Evolutionary conservation across 2,888 invertebrate species (phyloP).

Genomic region (Eutolmus rufibarbis): DNA sequence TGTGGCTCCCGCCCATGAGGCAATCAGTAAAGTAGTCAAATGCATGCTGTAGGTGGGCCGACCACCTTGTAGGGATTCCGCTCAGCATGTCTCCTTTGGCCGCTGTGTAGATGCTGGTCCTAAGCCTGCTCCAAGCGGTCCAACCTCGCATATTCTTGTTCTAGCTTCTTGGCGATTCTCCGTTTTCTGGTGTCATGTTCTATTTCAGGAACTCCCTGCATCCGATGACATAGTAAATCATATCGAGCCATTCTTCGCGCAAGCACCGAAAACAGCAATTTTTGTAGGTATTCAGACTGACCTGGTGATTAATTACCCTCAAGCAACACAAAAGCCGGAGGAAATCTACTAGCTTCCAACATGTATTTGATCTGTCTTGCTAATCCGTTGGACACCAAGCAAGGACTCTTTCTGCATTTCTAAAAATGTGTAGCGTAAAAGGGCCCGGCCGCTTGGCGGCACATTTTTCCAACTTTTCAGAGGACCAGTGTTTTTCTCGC

Average conservation of each 20-base stretch:
- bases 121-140: background rate
- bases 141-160: background rate
- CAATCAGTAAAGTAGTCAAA: background rate
- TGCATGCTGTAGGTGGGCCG: conserved; percentile 1
- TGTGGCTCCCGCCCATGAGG: background rate
- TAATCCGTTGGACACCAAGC: background rate
- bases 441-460: background rate
- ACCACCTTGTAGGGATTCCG: background rate
- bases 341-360: background rate
- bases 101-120: background rate
- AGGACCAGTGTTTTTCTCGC: background rate
- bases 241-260: conserved; percentile 60
- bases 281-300: conserved; percentile 61
- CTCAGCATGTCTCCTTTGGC: background rate
- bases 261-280: conserved; percentile 59
- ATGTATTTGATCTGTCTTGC: background rate
- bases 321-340: conserved; percentile 41
- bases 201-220: conserved; percentile 58
- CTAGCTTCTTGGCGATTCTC: conserved; percentile 1
- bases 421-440: background rate
- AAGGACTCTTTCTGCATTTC: background rate
- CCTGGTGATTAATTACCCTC: conserved; percentile 54
- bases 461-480: background rate
- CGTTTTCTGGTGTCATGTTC: conserved; percentile 13
- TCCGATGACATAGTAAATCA: conserved; percentile 57